These are phyloP conservation scores for Notodonta dromedarius DNA, from an alignment of 2,888 invertebrate species.

Conservation along the genomic window DNA sequence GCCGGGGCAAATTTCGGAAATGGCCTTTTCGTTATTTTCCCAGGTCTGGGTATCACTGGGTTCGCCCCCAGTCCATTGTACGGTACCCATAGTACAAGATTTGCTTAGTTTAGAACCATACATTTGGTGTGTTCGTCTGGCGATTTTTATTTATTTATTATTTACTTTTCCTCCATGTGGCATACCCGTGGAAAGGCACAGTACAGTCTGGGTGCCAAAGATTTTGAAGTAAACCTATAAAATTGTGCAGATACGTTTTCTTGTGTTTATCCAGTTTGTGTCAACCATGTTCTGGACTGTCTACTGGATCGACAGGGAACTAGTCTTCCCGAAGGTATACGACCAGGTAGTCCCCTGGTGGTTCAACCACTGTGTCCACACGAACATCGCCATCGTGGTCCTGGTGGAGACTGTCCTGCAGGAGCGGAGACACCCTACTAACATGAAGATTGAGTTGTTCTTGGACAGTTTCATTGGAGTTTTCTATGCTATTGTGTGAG, in stretches of 20 bases:
- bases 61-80: no score
- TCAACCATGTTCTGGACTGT: constrained; percentile 81
- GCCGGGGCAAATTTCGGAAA: no score
- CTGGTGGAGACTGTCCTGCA: constrained; percentile 75
- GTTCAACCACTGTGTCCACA: constrained; percentile 85
- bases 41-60: no score
- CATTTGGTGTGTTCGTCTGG: no score
- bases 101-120: no score
- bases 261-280: constrained; percentile 72
- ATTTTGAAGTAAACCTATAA: neutral
- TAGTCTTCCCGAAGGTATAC: constrained; percentile 80
- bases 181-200: no score
- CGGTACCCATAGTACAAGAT: no score
- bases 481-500: constrained; percentile 71
- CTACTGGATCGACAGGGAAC: constrained; percentile 81
- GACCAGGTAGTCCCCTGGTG: constrained; percentile 82
- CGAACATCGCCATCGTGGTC: constrained; percentile 77
- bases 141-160: no score
- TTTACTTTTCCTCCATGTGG: no score
- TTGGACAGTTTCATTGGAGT: constrained; percentile 48
- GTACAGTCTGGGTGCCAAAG: no score
- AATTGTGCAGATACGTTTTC: no score
- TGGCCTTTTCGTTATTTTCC: no score
- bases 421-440: constrained; percentile 56
- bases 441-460: constrained; percentile 54